Base-by-base conservation (phyloP, 2,797 vertebrate species). In the Arremon brunneinucha region DNA sequence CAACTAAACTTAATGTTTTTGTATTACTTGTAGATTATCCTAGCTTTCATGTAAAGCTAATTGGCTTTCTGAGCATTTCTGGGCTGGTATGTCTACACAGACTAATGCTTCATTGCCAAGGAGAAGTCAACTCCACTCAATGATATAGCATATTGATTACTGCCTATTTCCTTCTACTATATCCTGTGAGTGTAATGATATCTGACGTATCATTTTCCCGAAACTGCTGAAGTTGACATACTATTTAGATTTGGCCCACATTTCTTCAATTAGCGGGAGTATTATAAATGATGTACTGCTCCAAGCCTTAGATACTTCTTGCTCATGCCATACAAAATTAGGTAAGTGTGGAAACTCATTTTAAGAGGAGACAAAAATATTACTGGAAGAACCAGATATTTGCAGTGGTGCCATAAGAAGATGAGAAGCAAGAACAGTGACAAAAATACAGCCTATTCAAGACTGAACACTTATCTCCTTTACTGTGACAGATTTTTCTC, bases 221-320 rank as follows among this genome's bases (percentile, higher is more conserved):
- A 81, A 96, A 94, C 89, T 84, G 83, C 89, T 59, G 80, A 95
- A 92, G 80, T 81, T 83, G 85, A 90, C 82, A 69, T 35, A 72
- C n/a, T 90, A 70, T 60, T 93, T 94, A 52, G 35, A 22, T 63
- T 84, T 91, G 67, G 79, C 89, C 83, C 72, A 94, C 82, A 77
- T 80, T 90, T 88, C 75, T 90, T 93, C 87, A 87, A 68, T 95
- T 92, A 96, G 90, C 62, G 8, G 5, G n/a, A 70, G 57, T 91
- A 90, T 97, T 93, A 81, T 56, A 94, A 96, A 91, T 89, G 94
- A 97, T 90, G 60, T 83, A 94, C 77, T 92, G 84, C 88, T 94
- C 64, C 43, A 46, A 92, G 84, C 46, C 79, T 83, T 84, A 83
- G 74, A 82, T 20, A 32, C n/a, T 91, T 85, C 71, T 92, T 94